Conservation (phyloP, 2,888 invertebrate genomes). For the Pterobdella sp. region DNA sequence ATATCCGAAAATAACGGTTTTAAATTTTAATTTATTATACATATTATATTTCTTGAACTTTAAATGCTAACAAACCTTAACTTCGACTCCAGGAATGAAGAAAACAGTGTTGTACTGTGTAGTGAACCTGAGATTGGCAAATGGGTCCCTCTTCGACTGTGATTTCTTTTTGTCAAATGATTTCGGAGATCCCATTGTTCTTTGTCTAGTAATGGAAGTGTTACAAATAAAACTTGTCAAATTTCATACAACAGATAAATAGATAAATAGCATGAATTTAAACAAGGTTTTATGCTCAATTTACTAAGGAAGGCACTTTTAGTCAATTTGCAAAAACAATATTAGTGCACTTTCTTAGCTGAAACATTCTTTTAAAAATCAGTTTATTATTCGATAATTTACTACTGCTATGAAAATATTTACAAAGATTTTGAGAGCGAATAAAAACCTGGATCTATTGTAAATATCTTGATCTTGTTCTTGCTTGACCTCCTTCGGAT, state of each 20-base stretch:
- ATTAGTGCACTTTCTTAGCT: neutral
- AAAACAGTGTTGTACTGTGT: slow-evolving; percentile 47
- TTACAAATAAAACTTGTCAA: no score
- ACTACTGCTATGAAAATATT: neutral
- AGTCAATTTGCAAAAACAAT: neutral
- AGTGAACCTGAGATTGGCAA: slow-evolving; percentile 3
- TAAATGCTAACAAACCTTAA: slow-evolving; percentile 43
- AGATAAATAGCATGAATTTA: no score
- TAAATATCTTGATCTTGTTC: slow-evolving; percentile 31
- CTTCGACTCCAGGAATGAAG: slow-evolving; percentile 51
- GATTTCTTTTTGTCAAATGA: slow-evolving; percentile 30
- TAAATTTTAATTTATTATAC: no score
- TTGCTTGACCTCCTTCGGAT: slow-evolving; percentile 57
- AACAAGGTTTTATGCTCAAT: no score
- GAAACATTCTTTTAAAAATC: no score
- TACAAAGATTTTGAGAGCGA: neutral
- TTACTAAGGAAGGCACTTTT: no score
- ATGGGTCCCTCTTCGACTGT: slow-evolving; percentile 18
- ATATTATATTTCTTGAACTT: no score
- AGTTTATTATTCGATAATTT: no score
- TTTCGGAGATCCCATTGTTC: slow-evolving; percentile 23
- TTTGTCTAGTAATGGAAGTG: neutral
- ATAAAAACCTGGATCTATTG: neutral
- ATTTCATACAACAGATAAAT: no score
- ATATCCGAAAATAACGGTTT: no score